Conservation (phyloP, 2,113 vertebrate genomes). For the Litocranius walleri region DNA sequence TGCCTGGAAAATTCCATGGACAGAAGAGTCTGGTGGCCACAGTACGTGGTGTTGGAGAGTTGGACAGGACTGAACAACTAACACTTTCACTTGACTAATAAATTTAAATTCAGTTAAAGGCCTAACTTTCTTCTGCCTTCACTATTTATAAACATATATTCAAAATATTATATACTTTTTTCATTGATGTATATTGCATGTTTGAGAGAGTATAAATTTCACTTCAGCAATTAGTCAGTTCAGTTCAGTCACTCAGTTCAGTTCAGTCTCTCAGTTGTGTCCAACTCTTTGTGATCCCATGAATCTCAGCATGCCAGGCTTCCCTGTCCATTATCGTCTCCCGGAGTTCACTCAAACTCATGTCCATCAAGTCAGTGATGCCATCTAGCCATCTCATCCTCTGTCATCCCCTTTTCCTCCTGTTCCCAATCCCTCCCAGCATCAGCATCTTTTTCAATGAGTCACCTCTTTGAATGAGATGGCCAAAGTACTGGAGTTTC, state of each 20-base stretch:
- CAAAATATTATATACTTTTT: not conserved
- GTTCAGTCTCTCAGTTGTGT: not conserved
- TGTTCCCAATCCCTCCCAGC: no score
- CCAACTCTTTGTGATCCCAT: fast-evolving
- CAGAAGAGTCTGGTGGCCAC: not conserved
- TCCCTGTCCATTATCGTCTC: not conserved
- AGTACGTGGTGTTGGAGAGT: not conserved
- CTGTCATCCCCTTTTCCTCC: no score
- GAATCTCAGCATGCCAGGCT: fast-evolving
- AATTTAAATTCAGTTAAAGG: not conserved
- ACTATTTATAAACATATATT: not conserved
- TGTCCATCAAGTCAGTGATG: no score
- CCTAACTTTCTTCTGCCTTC: not conserved
- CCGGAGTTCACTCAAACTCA: no score
- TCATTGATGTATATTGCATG: not conserved
- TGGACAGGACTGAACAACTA: not conserved
- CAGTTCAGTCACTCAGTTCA: not conserved
- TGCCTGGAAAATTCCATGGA: not conserved
- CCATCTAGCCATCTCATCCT: no score
- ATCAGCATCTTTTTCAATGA: no score
- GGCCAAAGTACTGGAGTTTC: no score
- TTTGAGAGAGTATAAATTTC: not conserved
- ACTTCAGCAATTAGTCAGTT: not conserved
- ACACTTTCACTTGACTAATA: not conserved
- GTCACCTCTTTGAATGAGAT: no score